A percentile compares a stretch with the other conserved stretches of the same genome.
These are phyloP conservation scores for Parasteatoda tepidariorum DNA, from an alignment of 1,140 invertebrate genomes.

Conservation along the genomic window DNA sequence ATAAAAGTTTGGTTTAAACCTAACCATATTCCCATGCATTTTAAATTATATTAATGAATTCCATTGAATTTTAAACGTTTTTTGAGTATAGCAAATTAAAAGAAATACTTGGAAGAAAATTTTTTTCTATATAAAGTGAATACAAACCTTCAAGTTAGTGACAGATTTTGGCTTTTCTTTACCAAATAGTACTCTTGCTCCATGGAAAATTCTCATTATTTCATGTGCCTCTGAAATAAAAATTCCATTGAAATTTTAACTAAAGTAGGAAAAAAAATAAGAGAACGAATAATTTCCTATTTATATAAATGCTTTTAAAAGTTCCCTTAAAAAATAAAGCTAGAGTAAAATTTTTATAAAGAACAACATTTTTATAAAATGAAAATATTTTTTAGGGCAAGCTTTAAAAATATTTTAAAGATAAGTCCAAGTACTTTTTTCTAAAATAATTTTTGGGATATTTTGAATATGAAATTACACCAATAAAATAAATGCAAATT, in stretches of 20 bases:
- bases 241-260: not conserved
- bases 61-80: no score
- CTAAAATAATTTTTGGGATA: no score
- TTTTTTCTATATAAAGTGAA: no score
- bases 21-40: no score
- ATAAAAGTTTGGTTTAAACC: no score
- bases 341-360: not conserved
- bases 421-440: not conserved
- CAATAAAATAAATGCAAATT: no score
- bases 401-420: no score
- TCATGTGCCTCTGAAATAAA: not conserved
- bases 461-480: no score
- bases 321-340: not conserved
- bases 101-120: no score
- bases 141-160: not conserved
- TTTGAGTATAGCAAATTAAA: no score
- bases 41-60: no score
- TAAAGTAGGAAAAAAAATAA: not conserved
- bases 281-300: not conserved
- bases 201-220: not conserved
- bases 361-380: no score
- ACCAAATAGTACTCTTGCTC: constrained; percentile 18
- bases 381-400: not conserved
- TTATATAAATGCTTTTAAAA: not conserved
- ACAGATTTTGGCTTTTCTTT: not conserved